Percentiles rank a stretch among this genome's conserved stretches.
phyloP scores from a whole-genome alignment of 2,797 vertebrate genomes.

The Pelochelys cantorii region DNA sequence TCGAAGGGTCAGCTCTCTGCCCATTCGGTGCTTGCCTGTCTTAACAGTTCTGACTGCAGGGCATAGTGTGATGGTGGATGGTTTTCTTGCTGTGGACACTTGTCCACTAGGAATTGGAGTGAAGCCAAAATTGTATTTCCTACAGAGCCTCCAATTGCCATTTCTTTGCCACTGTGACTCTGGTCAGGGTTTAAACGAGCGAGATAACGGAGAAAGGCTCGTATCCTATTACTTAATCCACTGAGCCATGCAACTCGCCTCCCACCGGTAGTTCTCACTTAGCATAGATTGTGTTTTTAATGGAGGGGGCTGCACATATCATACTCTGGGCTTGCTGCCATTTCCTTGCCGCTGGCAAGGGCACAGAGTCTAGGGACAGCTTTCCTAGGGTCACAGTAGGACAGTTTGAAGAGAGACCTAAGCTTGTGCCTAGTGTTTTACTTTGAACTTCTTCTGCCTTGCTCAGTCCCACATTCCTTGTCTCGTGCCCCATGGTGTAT shows the following conservation, averaged over 20 bases:
- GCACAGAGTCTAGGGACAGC: slow-evolving; percentile 13
- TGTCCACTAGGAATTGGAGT: neutral
- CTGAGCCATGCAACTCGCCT: neutral
- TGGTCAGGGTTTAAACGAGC: neutral
- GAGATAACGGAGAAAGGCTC: neutral
- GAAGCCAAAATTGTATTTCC: neutral
- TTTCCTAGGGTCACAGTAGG: slow-evolving; percentile 20
- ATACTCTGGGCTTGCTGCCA: slow-evolving; percentile 27
- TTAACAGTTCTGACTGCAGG: neutral
- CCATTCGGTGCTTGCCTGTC: neutral
- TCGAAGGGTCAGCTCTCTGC: neutral
- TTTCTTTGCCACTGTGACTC: neutral
- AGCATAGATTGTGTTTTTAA: slow-evolving; percentile 21
- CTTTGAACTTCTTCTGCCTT: neutral
- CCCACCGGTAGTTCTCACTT: neutral
- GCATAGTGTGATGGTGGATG: neutral
- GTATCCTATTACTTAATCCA: neutral
- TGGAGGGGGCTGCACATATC: neutral
- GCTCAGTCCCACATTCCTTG: neutral
- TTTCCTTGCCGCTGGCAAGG: slow-evolving; percentile 41
- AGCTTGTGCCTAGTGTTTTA: slow-evolving; percentile 29
- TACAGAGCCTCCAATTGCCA: neutral
- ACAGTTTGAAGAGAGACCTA: slow-evolving; percentile 40
- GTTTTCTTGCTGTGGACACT: neutral
- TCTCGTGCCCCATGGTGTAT: neutral